These are phyloP conservation scores for Antitype chi DNA, from an alignment of 2,888 invertebrate species.

Conservation along the genomic window DNA sequence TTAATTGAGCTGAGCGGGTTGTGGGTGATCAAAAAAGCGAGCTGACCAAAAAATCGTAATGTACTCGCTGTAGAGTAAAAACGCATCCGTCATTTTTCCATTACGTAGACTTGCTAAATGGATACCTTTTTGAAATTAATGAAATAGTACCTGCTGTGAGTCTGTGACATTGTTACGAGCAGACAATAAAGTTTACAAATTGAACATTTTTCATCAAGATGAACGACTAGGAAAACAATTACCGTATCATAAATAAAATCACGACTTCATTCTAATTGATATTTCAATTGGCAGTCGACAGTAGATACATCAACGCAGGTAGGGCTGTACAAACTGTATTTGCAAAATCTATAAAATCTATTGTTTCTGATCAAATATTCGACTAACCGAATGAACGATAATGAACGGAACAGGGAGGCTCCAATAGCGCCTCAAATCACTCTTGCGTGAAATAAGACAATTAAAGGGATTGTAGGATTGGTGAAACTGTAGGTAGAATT, in stretches of 20 bases:
- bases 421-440: conserved; percentile 19
- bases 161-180: conserved; percentile 25
- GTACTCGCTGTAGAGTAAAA: conserved; percentile 9
- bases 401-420: conserved; percentile 25
- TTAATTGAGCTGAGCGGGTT: conserved; percentile 28
- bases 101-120: conserved; percentile 4
- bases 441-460: conserved; percentile 50
- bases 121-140: conserved; percentile 22
- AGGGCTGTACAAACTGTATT: conserved; percentile 17
- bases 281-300: not conserved
- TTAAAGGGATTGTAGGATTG: conserved; percentile 46
- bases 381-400: conserved; percentile 25
- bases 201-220: conserved; percentile 41
- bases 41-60: conserved; percentile 13
- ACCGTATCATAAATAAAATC: conserved; percentile 18
- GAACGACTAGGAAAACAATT: conserved; percentile 30
- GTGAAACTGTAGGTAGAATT: conserved; percentile 23
- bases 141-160: conserved; percentile 19
- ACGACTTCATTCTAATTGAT: conserved; percentile 13
- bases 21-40: conserved; percentile 23
- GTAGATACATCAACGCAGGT: not conserved
- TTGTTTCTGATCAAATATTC: conserved; percentile 38
- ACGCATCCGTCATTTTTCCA: conserved; percentile 28
- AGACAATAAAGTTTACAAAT: conserved; percentile 23
- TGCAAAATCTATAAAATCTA: conserved; percentile 29